Base-by-base conservation (phyloP, 2,113 vertebrate species). In the Pampusana beccarii region DNA sequence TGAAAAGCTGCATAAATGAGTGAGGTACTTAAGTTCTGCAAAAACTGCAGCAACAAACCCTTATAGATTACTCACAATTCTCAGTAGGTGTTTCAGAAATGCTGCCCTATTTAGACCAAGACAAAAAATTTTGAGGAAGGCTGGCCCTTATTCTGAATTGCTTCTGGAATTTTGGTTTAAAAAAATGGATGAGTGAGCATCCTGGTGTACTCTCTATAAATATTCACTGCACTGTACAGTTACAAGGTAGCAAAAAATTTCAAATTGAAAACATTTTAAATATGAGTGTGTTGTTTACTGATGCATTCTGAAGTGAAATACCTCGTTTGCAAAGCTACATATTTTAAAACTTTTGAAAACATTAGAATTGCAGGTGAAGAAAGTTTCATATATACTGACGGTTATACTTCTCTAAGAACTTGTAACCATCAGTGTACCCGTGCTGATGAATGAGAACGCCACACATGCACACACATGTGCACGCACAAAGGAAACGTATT, bases 1-100 rank as follows among this genome's bases (percentile, higher is more conserved):
- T 93, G 57, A 89, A 92, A 82, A 87, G 80, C 61, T 93, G 86
- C 88, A 91, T 96, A 96, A 96, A 94, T 92, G 80, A 90, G n/a
- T 86, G 82, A 61, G 61, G 73, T 94, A 62, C 70, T 95, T 89
- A 92, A 75, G 44, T 91, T 95, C 70, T 85, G 40, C 16, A 79
- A 66, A 91, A 75, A 57, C 33, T 60, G 33, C 53, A 78, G 38
- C 61, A 77, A 74, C 24, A 91, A 61, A 79, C 79, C 83, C 86
- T 86, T 88, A 65, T 4, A 42, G 42, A 71, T 88, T 90, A 64
- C 84, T 93, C 54, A 28, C 84, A 77, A 36, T 93, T 90, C 83
- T 79, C 69, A 79, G 80, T 61, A 53, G 42, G 20, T 83, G 14
- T 84, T 83, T 94, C 86, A 74, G 57, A 91, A 90, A 86, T 33